Base-by-base conservation (phyloP, 2,113 vertebrate species). In the Urocynchramus pylzowi region DNA sequence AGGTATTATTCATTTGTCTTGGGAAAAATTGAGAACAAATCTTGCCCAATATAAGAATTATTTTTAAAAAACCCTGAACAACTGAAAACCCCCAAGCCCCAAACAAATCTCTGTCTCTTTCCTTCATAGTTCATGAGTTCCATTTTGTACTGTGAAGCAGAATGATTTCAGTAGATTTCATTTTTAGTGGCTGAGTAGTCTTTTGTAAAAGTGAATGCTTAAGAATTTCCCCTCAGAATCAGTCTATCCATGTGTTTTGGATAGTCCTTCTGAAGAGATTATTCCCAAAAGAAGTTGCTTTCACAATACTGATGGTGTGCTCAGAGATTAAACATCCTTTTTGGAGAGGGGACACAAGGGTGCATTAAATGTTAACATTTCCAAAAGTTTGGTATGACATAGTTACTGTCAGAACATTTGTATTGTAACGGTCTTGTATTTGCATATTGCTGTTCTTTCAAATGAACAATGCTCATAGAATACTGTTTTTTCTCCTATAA, bases 1-100 rank as follows among this genome's bases (percentile, higher is more conserved):
- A 59, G n/a, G 26, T 68, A 92, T 86, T 96, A 84, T 94, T 96
- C 54, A 88, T 94, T 88, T 77, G 13, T 93, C 79, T 84, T 78
- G 27, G 83, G 69, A 85, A 89, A 73, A 49, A 81, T 69, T 73
- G 60, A 63, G 67, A 87, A 67, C 75, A 76, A 73, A 21, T 61
- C 59, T 90, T 94, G 59, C 84, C n/a, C 39, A 84, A 67, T 60
- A 33, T 70, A 90, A 41, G 39, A 31, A n/a, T 41, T 39, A 42
- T 7, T 35, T 50, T 50, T 24, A 13, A 28, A 30, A 44, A 44
- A 20, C n/a, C 37, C 15, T 13, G 6, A 35, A 10, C 13, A 64
- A 23, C 14, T 2, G 10, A 45, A 61, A 47, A 35, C 2, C 2
- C 21, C 17, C 35, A 76, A 57, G 27, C 35, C 11, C 26, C 19